phyloP scores from a whole-genome alignment of 2,113 vertebrate species.

The Oryzias curvinotus region DNA sequence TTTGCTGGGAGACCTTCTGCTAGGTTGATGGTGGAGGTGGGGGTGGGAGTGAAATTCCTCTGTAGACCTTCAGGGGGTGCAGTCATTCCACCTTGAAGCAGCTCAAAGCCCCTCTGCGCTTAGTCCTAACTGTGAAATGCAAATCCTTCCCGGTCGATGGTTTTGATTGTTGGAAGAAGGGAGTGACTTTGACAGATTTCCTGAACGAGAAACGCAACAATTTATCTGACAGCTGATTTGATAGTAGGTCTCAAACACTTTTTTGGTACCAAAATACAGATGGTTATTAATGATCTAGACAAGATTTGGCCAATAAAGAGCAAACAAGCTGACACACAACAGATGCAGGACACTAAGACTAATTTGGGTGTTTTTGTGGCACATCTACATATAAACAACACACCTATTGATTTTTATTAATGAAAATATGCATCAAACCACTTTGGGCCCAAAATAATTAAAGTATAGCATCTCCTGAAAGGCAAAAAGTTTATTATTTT shows the following conservation, averaged over 20 bases:
- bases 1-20: slow-evolving; percentile 32
- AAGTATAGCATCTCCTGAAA: too few relatives aligned
- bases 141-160: slow-evolving; percentile 70
- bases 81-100: slow-evolving; percentile 84
- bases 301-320: slow-evolving; percentile 52
- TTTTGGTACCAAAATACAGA: slow-evolving; percentile 66
- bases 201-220: slow-evolving; percentile 73
- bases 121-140: slow-evolving; percentile 71
- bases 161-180: slow-evolving; percentile 69
- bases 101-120: slow-evolving; percentile 40
- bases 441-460: too few relatives aligned
- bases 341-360: slow-evolving; percentile 37
- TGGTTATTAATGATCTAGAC: slow-evolving; percentile 74
- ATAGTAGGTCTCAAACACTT: slow-evolving; percentile 64
- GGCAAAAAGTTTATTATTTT: too few relatives aligned
- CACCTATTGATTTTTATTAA: too few relatives aligned
- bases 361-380: too few relatives aligned
- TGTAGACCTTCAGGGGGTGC: slow-evolving; percentile 87
- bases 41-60: slow-evolving; percentile 50
- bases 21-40: slow-evolving; percentile 26
- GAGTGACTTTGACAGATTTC: slow-evolving; percentile 69
- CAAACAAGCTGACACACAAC: slow-evolving; percentile 41
- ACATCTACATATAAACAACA: too few relatives aligned
- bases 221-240: slow-evolving; percentile 76
- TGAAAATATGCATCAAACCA: too few relatives aligned